Evolutionary conservation across 2,797 vertebrate genomes (phyloP).

Genomic region (Pteropus rufus): DNA sequence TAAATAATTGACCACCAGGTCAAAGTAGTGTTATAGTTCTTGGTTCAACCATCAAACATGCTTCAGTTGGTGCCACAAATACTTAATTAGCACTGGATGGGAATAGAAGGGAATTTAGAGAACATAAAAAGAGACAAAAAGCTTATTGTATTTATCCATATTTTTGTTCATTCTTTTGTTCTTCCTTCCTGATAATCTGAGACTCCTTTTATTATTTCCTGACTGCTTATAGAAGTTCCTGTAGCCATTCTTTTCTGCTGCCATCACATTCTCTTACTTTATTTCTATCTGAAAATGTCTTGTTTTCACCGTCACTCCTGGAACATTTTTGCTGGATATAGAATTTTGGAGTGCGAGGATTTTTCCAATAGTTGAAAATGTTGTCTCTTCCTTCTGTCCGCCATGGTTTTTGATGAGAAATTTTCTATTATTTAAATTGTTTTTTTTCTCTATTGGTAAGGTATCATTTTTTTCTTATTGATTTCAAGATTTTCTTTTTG

Average conservation of each 20-base stretch:
- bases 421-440: neutral
- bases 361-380: neutral
- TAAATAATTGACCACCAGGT: neutral
- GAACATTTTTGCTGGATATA: neutral
- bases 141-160: neutral
- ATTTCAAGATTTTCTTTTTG: neutral
- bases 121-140: neutral
- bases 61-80: too few relatives aligned
- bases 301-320: neutral
- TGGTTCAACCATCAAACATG: neutral
- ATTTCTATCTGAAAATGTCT: neutral
- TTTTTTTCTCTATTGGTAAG: neutral
- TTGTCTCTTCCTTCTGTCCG: neutral
- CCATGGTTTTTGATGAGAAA: neutral
- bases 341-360: neutral
- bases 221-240: conserved; percentile 1
- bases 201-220: neutral
- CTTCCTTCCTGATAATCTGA: neutral
- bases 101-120: neutral
- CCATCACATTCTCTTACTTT: neutral
- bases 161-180: neutral
- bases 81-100: too few relatives aligned
- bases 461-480: neutral
- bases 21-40: neutral
- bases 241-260: neutral